phyloP scores from a whole-genome alignment of 2,113 vertebrate genomes.

The Protomyctophum bolini region DNA sequence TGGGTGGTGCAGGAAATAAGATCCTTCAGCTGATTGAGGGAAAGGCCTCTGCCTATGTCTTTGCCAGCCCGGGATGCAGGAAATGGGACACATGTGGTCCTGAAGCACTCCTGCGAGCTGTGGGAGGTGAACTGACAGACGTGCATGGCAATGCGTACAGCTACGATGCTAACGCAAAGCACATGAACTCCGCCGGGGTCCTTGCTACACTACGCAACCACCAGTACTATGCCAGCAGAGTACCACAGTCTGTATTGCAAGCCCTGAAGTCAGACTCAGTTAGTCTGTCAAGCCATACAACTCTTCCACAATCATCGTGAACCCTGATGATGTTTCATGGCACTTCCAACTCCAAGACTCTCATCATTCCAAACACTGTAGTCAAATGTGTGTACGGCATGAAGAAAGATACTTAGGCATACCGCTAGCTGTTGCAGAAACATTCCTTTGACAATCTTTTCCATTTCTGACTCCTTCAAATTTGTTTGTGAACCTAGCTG shows the following conservation, averaged over 20 bases:
- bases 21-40: slow-evolving; percentile 96
- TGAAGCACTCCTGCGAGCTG: slow-evolving; percentile 91
- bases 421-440: no score
- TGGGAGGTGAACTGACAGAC: slow-evolving; percentile 95
- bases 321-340: no score
- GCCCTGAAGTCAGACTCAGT: slow-evolving; percentile 76
- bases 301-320: no score
- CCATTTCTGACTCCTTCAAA: no score
- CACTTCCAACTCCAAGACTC: no score
- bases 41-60: slow-evolving; percentile 94
- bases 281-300: background rate
- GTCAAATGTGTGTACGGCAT: no score
- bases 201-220: slow-evolving; percentile 89
- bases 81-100: slow-evolving; percentile 98
- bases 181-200: slow-evolving; percentile 95
- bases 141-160: slow-evolving; percentile 87
- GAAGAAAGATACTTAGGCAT: no score
- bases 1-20: slow-evolving; percentile 98
- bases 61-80: slow-evolving; percentile 95
- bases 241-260: slow-evolving; percentile 85
- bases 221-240: slow-evolving; percentile 88
- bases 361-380: no score
- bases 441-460: no score
- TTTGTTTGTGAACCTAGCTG: no score
- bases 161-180: slow-evolving; percentile 91